Percentiles rank a stretch among this genome's conserved stretches.
phyloP scores from a whole-genome alignment of 2,113 vertebrate species.

The Trogon melanurus region DNA sequence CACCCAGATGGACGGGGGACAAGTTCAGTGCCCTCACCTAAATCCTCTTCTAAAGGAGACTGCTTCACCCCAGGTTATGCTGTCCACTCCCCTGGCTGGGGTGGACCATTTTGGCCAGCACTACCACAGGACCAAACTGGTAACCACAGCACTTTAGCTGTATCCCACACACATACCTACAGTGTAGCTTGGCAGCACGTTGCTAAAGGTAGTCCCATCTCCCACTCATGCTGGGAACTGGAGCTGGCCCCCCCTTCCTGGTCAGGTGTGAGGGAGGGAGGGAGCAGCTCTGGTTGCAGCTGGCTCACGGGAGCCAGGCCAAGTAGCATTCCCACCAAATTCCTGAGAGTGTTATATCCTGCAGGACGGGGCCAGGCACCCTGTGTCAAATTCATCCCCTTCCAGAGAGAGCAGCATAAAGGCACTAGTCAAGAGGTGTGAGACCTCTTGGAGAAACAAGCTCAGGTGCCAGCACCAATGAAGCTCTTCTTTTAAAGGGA shows the following conservation, averaged over 20 bases:
- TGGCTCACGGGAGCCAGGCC: background rate
- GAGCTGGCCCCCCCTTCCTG: background rate
- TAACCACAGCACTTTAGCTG: fast-evolving
- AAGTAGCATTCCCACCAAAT: slow-evolving; percentile 3
- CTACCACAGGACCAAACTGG: background rate
- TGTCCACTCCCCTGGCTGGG: background rate
- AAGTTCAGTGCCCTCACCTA: background rate
- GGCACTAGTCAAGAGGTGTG: background rate
- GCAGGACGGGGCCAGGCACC: background rate
- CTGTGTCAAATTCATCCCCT: background rate
- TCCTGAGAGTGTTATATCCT: background rate
- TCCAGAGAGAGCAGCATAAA: background rate
- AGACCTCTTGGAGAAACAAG: background rate
- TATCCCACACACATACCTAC: background rate
- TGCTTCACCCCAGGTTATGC: background rate
- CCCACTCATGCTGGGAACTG: background rate
- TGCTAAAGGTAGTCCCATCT: background rate
- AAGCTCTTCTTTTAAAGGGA: background rate
- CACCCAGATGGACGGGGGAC: background rate
- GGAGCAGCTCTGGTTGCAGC: background rate
- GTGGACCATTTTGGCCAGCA: background rate
- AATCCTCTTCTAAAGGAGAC: background rate
- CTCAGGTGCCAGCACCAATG: background rate
- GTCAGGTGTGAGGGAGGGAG: background rate
- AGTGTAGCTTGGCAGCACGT: background rate